Conservation (phyloP, 2,113 vertebrate species). For the Mugil cephalus region DNA sequence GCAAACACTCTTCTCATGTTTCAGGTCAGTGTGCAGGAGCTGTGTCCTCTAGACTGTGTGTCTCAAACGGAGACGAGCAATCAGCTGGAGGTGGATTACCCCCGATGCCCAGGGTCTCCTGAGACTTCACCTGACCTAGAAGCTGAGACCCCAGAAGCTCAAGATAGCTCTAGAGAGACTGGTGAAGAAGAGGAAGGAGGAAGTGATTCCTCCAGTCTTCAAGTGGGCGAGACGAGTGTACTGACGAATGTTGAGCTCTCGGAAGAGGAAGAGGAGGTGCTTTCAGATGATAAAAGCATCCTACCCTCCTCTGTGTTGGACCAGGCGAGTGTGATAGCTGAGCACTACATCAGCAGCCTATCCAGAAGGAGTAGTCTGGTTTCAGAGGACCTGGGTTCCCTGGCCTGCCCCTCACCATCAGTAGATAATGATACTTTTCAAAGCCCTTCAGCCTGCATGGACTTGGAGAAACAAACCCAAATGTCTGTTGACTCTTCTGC, state of each 20-base stretch:
- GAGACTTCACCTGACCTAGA: conserved; percentile 29
- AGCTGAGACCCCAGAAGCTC: conserved; percentile 28
- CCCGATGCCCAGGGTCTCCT: conserved; percentile 24
- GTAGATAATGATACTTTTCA: conserved; percentile 82
- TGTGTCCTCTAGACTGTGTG: conserved; percentile 37
- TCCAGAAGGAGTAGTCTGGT: conserved; percentile 89
- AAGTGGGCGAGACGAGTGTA: conserved; percentile 83
- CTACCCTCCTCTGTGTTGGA: conserved; percentile 89
- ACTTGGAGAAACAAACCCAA: conserved; percentile 76
- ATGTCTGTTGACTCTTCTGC: conserved; percentile 50
- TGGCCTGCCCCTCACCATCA: conserved; percentile 76
- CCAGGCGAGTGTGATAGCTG: conserved; percentile 89
- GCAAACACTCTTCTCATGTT: conserved; percentile 51
- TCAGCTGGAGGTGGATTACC: conserved; percentile 27
- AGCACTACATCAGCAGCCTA: conserved; percentile 83
- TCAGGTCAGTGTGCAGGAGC: conserved; percentile 67
- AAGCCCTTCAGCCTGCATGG: conserved; percentile 84
- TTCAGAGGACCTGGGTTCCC: conserved; percentile 82
- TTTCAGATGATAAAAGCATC: conserved; percentile 76
- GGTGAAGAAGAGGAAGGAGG: conserved; percentile 66
- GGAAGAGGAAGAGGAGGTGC: conserved; percentile 81
- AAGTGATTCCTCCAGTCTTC: conserved; percentile 68
- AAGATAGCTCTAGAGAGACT: conserved; percentile 48
- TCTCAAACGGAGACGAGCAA: conserved; percentile 4
- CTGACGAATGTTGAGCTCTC: conserved; percentile 87